Base-by-base conservation (phyloP, 2,888 invertebrate genomes). In the Crematogaster levior region DNA sequence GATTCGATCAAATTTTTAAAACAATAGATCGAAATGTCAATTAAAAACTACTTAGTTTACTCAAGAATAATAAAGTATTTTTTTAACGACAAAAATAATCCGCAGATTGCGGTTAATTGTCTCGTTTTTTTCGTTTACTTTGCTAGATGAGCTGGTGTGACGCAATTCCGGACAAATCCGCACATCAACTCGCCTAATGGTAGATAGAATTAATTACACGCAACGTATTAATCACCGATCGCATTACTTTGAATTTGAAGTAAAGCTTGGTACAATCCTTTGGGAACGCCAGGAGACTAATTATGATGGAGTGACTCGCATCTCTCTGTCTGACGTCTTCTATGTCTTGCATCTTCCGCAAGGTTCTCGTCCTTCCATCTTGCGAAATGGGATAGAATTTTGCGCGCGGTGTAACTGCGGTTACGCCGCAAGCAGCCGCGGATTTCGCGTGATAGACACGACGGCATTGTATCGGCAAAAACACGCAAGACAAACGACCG, bases 261-360 rank as follows among this genome's bases (percentile, higher is more conserved):
- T 85, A 87, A 85, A 83, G 73, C 63, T 48, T 30, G 75, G 82
- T 84, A 81, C 90, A 84, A 85, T 86, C 85, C 87, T 85, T 85
- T 84, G 84, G 87, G 68, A 77, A 83, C 65, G 63, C 75, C 84
- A 79, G 68, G 74, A 83, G 89, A 87, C 87, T 90, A 90, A 90
- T 90, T 88, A 86, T 88, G 90, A 87, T 81, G 81, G 88, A 90
- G 84, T 86, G 89, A 90, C 84, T 90, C 77, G 85, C 87, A 84
- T 83, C 83, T 87, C 83, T 81, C 81, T 34, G 80, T 34, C 60
- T 75, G 84, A 84, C 63, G 72, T 79, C 85, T 83, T 79, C 84
- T 48, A 70, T 53, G 75, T 58, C 70, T 73, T 84, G 79, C 75
- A 68, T 86, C 84, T 84, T 82, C 56, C 77, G 40, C 43, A 34